These are phyloP conservation scores for Scaptomyza flava DNA, from an alignment of 2,888 invertebrate species.

Conservation along the genomic window DNA sequence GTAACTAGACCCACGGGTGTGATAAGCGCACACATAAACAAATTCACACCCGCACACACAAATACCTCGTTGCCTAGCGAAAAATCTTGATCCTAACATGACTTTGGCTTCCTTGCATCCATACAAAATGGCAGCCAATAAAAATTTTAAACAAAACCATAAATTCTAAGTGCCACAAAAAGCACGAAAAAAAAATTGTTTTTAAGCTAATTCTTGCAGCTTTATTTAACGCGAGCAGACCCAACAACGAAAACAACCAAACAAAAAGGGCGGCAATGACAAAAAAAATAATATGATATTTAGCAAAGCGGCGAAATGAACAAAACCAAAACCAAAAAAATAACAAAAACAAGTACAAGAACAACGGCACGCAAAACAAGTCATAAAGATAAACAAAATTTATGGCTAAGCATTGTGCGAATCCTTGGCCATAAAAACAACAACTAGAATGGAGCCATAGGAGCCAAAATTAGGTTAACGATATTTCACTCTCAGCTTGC, in stretches of 20 bases:
- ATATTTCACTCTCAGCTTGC: slow-evolving; percentile 73
- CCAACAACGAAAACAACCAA: slow-evolving; percentile 18
- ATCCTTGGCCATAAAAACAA: slow-evolving; percentile 49
- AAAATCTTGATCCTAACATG: slow-evolving; percentile 46
- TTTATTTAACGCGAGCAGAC: slow-evolving; percentile 43
- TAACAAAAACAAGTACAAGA: slow-evolving; percentile 9
- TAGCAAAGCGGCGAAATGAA: slow-evolving; percentile 30
- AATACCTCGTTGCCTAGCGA: slow-evolving; percentile 21
- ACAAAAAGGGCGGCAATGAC: slow-evolving; percentile 38
- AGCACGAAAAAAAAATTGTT: slow-evolving; percentile 28
- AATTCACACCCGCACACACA: slow-evolving; percentile 37
- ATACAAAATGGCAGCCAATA: slow-evolving; percentile 56
- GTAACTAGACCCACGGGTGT: slow-evolving; percentile 53
- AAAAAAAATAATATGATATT: slow-evolving; percentile 46
- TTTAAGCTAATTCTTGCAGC: slow-evolving; percentile 63
- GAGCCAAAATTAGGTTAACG: slow-evolving; percentile 81
- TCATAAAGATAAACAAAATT: slow-evolving; percentile 67
- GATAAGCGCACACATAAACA: slow-evolving; percentile 48
- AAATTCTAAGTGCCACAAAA: slow-evolving; percentile 44
- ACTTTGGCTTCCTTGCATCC: slow-evolving; percentile 28
- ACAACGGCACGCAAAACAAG: slow-evolving; percentile 55
- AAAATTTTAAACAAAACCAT: slow-evolving; percentile 57
- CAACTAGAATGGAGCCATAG: slow-evolving; percentile 31
- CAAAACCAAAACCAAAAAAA: slow-evolving; percentile 15
- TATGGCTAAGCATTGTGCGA: slow-evolving; percentile 60